These are phyloP conservation scores for Lordiphosa mommai DNA, from an alignment of 1,140 invertebrate species.

Conservation along the genomic window DNA sequence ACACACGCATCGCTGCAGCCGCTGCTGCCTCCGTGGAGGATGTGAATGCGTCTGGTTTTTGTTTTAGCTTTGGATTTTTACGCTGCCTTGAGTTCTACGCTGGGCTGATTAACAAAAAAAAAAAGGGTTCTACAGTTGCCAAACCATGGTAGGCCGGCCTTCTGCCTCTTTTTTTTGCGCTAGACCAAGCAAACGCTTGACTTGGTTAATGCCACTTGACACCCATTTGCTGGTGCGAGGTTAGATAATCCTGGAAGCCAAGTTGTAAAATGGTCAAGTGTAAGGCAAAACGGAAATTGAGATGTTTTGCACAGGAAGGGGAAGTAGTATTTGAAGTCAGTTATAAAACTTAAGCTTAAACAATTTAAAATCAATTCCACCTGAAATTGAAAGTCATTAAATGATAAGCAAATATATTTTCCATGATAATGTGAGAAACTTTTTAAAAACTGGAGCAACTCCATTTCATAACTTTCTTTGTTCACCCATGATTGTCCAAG, in stretches of 20 bases:
- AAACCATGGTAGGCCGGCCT: too few relatives aligned
- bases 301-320: background rate
- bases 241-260: constrained; percentile 5
- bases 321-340: background rate
- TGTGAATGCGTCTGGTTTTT: constrained; percentile 5
- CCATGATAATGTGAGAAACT: too few relatives aligned
- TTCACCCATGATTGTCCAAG: background rate
- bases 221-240: constrained; percentile 23
- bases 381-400: too few relatives aligned
- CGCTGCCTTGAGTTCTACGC: constrained; percentile 21
- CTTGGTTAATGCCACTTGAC: constrained; percentile 45
- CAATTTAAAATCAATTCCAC: too few relatives aligned
- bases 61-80: constrained; percentile 27
- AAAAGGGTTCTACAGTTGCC: background rate
- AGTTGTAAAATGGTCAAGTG: constrained; percentile 1
- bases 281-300: constrained; percentile 1
- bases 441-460: too few relatives aligned
- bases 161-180: background rate
- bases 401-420: too few relatives aligned
- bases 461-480: too few relatives aligned
- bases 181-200: constrained; percentile 14
- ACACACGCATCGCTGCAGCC: constrained; percentile 41
- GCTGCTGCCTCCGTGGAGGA: background rate
- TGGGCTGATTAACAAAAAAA: constrained; percentile 11
- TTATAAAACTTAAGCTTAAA: too few relatives aligned